Conservation (phyloP, 92 coral and sea anemone species). For the Desmophyllum pertusum region DNA sequence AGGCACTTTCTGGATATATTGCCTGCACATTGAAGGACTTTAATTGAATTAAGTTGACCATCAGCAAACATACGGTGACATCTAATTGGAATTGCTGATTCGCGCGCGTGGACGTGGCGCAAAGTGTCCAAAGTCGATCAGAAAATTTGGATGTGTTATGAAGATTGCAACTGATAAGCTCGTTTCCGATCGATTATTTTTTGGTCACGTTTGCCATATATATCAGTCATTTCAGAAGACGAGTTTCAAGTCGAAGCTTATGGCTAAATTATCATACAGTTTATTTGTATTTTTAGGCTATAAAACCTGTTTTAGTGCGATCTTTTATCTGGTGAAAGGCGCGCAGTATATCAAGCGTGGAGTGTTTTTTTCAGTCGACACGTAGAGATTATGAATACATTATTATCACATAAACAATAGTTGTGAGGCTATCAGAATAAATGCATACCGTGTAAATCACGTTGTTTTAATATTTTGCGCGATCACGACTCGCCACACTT, state of each 20-base stretch:
- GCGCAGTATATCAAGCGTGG: neutral
- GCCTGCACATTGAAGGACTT: no score
- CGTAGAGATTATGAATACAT: neutral
- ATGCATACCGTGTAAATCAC: neutral
- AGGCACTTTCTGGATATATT: neutral
- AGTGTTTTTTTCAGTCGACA: neutral
- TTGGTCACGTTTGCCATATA: neutral
- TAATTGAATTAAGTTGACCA: no score
- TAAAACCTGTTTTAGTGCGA: neutral
- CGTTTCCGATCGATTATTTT: neutral
- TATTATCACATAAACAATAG: neutral
- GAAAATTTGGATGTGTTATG: no score
- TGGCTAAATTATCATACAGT: neutral
- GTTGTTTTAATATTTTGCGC: neutral
- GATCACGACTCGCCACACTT: neutral
- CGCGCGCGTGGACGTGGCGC: neutral
- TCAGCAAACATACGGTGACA: neutral
- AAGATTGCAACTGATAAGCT: neutral
- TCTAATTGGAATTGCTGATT: neutral
- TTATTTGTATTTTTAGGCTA: neutral
- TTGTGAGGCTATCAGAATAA: no score
- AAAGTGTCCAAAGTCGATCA: no score
- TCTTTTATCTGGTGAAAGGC: neutral
- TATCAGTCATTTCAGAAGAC: neutral
- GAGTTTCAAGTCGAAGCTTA: neutral